A percentile compares a stretch with the other conserved stretches of the same genome.
These are phyloP conservation scores for Ricordea florida DNA, from an alignment of 92 coral and sea anemone genomes.

Conservation along the genomic window DNA sequence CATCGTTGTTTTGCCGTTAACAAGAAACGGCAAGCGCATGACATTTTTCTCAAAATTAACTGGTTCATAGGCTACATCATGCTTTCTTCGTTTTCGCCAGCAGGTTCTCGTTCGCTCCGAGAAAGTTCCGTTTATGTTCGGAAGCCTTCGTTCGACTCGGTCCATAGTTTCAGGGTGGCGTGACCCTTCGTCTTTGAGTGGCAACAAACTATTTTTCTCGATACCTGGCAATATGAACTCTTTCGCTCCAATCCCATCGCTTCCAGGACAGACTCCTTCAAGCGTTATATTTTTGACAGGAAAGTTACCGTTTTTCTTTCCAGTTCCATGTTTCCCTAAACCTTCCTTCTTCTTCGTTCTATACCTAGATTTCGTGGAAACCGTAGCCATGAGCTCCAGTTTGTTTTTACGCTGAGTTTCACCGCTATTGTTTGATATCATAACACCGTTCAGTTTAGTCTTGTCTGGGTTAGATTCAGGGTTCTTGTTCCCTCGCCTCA, in stretches of 20 bases:
- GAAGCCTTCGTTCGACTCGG: not conserved
- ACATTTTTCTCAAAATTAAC: not conserved
- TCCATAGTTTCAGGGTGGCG: slow-evolving; percentile 15
- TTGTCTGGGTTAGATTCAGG: not conserved
- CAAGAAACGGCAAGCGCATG: slow-evolving; percentile 11
- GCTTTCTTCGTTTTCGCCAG: slow-evolving; percentile 3
- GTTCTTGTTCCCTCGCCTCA: slow-evolving; percentile 14
- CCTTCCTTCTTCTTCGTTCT: no score
- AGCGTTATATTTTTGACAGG: slow-evolving; percentile 15
- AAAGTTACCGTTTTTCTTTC: not conserved
- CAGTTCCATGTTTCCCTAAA: not conserved
- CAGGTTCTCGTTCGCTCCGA: not conserved
- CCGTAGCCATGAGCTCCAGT: not conserved
- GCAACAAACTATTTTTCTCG: not conserved
- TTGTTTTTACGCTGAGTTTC: no score
- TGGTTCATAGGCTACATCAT: slow-evolving; percentile 10
- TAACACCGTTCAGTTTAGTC: not conserved
- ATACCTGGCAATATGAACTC: slow-evolving; percentile 15
- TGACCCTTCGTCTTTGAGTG: not conserved
- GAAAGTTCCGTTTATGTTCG: not conserved
- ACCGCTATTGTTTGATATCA: not conserved
- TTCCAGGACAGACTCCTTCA: not conserved
- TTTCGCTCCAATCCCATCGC: not conserved
- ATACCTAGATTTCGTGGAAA: not conserved
- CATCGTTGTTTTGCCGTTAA: slow-evolving; percentile 1